These are phyloP conservation scores for Ptychadena robeensis DNA, from an alignment of 2,797 vertebrate genomes.

Conservation along the genomic window DNA sequence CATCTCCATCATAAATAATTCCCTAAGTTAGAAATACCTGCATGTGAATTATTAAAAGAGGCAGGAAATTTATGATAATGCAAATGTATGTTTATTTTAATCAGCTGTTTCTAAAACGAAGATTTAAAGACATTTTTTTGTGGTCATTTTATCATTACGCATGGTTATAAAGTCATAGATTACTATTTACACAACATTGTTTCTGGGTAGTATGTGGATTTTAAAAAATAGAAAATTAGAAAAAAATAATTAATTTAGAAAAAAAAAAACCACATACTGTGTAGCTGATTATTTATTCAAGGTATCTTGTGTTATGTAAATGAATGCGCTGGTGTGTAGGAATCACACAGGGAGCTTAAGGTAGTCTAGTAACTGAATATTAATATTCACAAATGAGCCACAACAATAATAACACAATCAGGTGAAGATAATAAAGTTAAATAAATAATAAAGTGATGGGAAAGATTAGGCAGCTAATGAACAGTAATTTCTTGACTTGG, in stretches of 20 bases:
- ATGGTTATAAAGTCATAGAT: neutral
- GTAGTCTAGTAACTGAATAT: too few relatives aligned
- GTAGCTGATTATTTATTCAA: neutral
- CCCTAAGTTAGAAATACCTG: constrained; percentile 34
- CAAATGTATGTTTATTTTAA: constrained; percentile 11
- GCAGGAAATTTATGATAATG: constrained; percentile 28
- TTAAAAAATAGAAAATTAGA: too few relatives aligned
- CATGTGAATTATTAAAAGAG: constrained; percentile 47
- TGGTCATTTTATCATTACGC: neutral
- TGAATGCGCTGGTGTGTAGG: too few relatives aligned
- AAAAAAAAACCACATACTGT: neutral
- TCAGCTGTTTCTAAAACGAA: neutral
- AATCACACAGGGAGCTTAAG: too few relatives aligned
- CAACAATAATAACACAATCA: too few relatives aligned
- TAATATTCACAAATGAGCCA: too few relatives aligned
- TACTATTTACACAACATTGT: neutral
- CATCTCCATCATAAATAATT: constrained; percentile 24
- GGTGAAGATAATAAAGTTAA: too few relatives aligned
- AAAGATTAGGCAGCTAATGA: too few relatives aligned
- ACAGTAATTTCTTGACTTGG: too few relatives aligned
- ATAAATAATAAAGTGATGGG: too few relatives aligned
- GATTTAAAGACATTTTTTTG: neutral
- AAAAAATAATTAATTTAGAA: neutral
- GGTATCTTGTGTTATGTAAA: neutral
- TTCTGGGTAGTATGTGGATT: neutral